A percentile compares a stretch with the other conserved stretches of the same genome.
These are phyloP conservation scores for Drosophila lacteicornis DNA, from an alignment of 1,140 invertebrate species.

Conservation along the genomic window DNA sequence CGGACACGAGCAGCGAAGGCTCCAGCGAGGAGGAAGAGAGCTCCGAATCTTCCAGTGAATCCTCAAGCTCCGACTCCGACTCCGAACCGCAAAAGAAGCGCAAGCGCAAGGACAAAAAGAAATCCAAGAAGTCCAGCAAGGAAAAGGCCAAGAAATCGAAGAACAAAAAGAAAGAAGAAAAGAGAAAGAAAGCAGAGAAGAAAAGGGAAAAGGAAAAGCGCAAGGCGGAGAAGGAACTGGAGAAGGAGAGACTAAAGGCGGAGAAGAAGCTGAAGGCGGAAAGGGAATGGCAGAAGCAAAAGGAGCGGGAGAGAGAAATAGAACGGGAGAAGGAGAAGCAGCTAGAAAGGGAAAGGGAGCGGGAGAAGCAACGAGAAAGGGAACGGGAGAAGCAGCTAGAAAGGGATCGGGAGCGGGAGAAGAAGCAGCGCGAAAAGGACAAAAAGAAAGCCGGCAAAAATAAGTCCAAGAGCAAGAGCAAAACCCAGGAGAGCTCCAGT, in stretches of 20 bases:
- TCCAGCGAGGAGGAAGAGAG: constrained; percentile 38
- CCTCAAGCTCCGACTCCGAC: constrained; percentile 46
- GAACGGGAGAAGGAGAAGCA: constrained; percentile 25
- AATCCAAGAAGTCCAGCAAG: constrained; percentile 44
- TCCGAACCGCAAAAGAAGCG: constrained; percentile 48
- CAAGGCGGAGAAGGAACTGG: constrained; percentile 6
- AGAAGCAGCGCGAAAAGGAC: constrained; percentile 16
- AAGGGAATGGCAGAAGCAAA: constrained; percentile 26
- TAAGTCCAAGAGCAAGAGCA: constrained; percentile 53
- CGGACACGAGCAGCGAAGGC: constrained; percentile 24
- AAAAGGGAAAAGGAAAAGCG: constrained; percentile 33
- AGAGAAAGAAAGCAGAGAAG: constrained; percentile 42
- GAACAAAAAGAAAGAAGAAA: constrained; percentile 38
- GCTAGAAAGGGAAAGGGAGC: background rate
- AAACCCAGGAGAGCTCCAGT: constrained; percentile 50
- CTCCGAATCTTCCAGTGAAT: constrained; percentile 48
- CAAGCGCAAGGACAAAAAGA: constrained; percentile 52
- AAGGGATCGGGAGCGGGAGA: background rate
- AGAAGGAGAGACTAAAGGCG: constrained; percentile 9
- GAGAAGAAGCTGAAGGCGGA: constrained; percentile 37
- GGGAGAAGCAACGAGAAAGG: constrained; percentile 1
- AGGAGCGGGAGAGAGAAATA: constrained; percentile 24
- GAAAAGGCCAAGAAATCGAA: constrained; percentile 34
- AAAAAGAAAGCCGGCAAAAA: constrained; percentile 34
- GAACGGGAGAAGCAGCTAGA: background rate